Evolutionary conservation across 1,140 invertebrate species (phyloP).

Genomic region (Drosophila nigromelanica): DNA sequence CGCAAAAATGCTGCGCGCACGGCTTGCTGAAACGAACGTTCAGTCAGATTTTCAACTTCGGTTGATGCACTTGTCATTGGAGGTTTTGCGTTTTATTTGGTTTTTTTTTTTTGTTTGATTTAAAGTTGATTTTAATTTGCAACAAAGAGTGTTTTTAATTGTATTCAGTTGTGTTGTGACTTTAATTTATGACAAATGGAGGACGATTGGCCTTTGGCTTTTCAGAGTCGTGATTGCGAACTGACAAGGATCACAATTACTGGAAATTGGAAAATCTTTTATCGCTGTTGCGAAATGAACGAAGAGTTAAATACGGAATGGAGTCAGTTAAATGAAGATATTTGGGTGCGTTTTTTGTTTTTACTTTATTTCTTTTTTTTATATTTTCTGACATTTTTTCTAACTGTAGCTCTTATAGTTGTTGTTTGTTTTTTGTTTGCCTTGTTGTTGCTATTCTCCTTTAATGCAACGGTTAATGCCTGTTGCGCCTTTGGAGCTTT

Average conservation of each 20-base stretch:
- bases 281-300: constrained; percentile 48
- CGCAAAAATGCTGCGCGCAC: not conserved
- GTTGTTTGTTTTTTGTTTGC: not conserved
- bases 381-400: not conserved
- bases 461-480: constrained; percentile 2
- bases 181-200: constrained; percentile 23
- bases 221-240: not conserved
- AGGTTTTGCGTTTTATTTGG: not conserved
- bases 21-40: not conserved
- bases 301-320: constrained; percentile 58
- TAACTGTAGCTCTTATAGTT: not conserved
- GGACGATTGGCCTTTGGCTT: constrained; percentile 37
- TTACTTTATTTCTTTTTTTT: not conserved
- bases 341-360: constrained; percentile 58
- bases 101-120: not conserved
- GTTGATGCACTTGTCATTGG: not conserved
- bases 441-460: not conserved
- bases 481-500: constrained; percentile 45
- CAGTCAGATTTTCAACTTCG: not conserved
- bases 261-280: constrained; percentile 51
- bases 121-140: not conserved
- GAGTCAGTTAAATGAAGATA: constrained; percentile 43
- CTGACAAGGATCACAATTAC: constrained; percentile 12
- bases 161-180: not conserved
- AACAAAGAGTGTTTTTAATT: not conserved